These are phyloP conservation scores for Eriosoma lanigerum DNA, from an alignment of 1,140 invertebrate genomes.

Conservation along the genomic window DNA sequence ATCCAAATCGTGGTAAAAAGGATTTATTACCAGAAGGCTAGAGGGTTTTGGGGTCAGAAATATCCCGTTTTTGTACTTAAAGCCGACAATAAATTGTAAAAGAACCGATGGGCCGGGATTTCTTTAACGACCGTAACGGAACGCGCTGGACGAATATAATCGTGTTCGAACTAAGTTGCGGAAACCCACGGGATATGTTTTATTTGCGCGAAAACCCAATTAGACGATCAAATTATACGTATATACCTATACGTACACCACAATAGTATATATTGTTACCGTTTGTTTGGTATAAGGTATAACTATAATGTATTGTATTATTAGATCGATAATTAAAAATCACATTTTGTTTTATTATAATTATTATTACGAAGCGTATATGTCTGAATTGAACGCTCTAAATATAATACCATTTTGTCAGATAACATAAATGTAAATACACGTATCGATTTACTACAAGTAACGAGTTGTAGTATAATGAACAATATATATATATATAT, in stretches of 20 bases:
- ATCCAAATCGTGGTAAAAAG: neutral
- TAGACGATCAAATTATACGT: neutral
- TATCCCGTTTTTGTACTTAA: slow-evolving; percentile 14
- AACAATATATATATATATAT: too few species aligned
- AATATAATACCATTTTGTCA: too few species aligned
- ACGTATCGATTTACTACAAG: too few species aligned
- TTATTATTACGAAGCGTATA: too few species aligned
- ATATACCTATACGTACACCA: neutral
- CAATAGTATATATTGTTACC: neutral
- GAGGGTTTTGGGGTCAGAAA: slow-evolving; percentile 13
- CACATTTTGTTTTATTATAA: too few species aligned
- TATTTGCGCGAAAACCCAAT: slow-evolving; percentile 9
- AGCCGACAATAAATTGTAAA: slow-evolving; percentile 18
- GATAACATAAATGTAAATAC: too few species aligned
- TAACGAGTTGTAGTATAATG: too few species aligned
- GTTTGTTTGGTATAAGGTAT: too few species aligned
- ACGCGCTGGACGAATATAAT: slow-evolving; percentile 10
- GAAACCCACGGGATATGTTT: neutral
- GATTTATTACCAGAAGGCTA: neutral
- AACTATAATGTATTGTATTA: too few species aligned
- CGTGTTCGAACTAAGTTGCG: neutral
- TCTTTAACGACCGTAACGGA: slow-evolving; percentile 20
- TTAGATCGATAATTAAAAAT: too few species aligned
- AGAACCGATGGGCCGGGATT: slow-evolving; percentile 16
- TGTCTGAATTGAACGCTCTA: too few species aligned